A percentile compares a stretch with the other conserved stretches of the same genome.
These are phyloP conservation scores for Brenthis hecate DNA, from an alignment of 2,888 invertebrate species.

Conservation along the genomic window DNA sequence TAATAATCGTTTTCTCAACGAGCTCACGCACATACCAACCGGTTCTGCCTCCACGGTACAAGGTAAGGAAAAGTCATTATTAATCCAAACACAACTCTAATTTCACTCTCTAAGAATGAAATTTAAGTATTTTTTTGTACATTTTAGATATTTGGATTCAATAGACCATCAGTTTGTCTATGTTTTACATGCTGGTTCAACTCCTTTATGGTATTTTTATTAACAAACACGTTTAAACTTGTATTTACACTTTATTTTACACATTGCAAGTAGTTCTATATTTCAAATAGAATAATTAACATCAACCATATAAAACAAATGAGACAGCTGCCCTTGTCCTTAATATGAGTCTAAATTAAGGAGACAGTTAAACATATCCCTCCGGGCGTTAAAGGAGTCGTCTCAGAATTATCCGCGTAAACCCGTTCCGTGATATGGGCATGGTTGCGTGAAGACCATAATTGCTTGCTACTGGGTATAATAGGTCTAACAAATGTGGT, in stretches of 20 bases:
- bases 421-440: slow-evolving; percentile 23
- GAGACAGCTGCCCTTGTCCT: slow-evolving; percentile 11
- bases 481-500: slow-evolving; percentile 68
- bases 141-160: slow-evolving; percentile 21
- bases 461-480: slow-evolving; percentile 68
- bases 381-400: slow-evolving; percentile 12
- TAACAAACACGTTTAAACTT: slow-evolving; percentile 14
- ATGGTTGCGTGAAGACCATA: slow-evolving; percentile 47
- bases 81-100: slow-evolving; percentile 43
- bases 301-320: slow-evolving; percentile 2
- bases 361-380: slow-evolving; percentile 21
- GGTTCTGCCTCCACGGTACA: slow-evolving; percentile 48
- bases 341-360: slow-evolving; percentile 18
- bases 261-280: not conserved
- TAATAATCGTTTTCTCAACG: slow-evolving; percentile 70
- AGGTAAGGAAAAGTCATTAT: slow-evolving; percentile 29
- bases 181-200: slow-evolving; percentile 25
- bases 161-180: slow-evolving; percentile 21
- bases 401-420: slow-evolving; percentile 33
- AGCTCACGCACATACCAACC: slow-evolving; percentile 66
- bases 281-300: not conserved
- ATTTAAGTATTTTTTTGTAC: not conserved
- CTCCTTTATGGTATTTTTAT: slow-evolving; percentile 8
- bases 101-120: slow-evolving; percentile 33
- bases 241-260: slow-evolving; percentile 14